Conservation (phyloP, 2,888 invertebrate genomes). For the Aporophyla nigra region DNA sequence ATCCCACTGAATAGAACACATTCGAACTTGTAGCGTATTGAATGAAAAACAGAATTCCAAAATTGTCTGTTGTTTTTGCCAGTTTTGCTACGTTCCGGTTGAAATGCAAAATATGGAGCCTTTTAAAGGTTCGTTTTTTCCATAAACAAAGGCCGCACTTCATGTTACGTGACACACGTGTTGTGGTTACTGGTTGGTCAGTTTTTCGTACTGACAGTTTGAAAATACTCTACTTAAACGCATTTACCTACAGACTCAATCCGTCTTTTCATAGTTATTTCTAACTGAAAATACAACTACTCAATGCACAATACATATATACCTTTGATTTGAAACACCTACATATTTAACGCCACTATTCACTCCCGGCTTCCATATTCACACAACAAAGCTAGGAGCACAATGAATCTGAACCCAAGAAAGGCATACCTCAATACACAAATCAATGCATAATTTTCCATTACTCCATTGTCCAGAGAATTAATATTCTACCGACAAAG, state of each 20-base stretch:
- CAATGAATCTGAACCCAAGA: constrained; percentile 41
- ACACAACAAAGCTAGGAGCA: constrained; percentile 18
- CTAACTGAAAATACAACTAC: not conserved
- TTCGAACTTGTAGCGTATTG: constrained; percentile 65
- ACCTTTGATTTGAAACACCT: not conserved
- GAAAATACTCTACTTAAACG: not conserved
- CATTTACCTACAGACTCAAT: not conserved
- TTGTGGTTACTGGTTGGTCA: constrained; percentile 16
- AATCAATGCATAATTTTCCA: constrained; percentile 37
- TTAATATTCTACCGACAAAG: constrained; percentile 48
- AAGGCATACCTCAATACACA: constrained; percentile 52
- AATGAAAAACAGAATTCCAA: constrained; percentile 66
- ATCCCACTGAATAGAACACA: constrained; percentile 68
- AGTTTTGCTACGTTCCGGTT: constrained; percentile 20
- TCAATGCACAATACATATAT: not conserved
- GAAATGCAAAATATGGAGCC: constrained; percentile 7
- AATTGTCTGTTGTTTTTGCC: constrained; percentile 16
- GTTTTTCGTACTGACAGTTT: not conserved
- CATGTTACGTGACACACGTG: not conserved
- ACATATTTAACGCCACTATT: constrained; percentile 21
- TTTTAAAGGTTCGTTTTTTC: constrained; percentile 9
- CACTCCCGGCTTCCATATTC: constrained; percentile 17
- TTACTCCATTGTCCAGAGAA: constrained; percentile 25
- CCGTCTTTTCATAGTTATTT: not conserved
- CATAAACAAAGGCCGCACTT: not conserved